Evolutionary conservation across 2,888 invertebrate genomes (phyloP).

Genomic region (Mythimna lalbum): DNA sequence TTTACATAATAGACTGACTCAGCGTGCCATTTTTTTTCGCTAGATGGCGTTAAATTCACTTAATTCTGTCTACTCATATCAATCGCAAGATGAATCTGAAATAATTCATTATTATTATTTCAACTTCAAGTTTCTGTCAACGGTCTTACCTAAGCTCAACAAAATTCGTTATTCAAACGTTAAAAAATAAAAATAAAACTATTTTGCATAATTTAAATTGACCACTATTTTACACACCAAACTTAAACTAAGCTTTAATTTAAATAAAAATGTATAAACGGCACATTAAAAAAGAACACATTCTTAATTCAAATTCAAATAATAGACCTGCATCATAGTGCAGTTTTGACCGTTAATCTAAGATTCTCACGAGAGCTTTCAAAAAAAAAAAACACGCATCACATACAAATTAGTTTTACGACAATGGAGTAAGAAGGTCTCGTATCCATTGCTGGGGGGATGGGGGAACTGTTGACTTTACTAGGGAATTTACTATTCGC

Average conservation of each 20-base stretch:
- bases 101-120: background rate
- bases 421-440: constrained; percentile 57
- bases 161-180: constrained; percentile 3
- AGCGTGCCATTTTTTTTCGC: no score
- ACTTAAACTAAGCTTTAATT: background rate
- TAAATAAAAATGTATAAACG: constrained; percentile 11
- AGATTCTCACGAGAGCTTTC: constrained; percentile 69
- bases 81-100: no score
- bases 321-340: constrained; percentile 36
- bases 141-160: background rate
- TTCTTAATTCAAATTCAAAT: constrained; percentile 40
- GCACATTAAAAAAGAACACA: constrained; percentile 11
- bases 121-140: background rate
- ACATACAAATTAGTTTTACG: constrained; percentile 69
- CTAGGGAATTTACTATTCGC: constrained; percentile 64
- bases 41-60: no score
- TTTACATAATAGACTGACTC: background rate
- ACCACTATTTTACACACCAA: background rate
- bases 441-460: constrained; percentile 55
- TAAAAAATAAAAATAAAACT: constrained; percentile 1
- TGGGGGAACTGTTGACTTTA: constrained; percentile 62
- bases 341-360: constrained; percentile 59
- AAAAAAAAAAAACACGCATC: constrained; percentile 52
- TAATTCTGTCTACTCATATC: no score
- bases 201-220: constrained; percentile 4